Evolutionary conservation across 2,797 vertebrate species (phyloP).

Genomic region (Eulemur coronatus): DNA sequence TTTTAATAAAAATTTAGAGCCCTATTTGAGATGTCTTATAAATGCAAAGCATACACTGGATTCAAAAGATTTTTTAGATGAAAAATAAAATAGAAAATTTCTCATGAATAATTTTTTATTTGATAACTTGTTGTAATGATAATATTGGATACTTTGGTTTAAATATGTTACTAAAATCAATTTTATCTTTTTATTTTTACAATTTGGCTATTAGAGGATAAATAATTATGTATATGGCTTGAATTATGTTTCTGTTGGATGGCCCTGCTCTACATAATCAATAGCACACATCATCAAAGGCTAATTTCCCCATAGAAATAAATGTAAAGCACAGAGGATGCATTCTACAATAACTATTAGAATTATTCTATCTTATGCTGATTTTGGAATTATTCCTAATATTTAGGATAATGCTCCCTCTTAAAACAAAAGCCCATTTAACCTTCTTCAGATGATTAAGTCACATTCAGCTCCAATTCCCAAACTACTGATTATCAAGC

Average conservation of each 20-base stretch:
- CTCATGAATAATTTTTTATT: not conserved
- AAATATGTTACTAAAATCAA: not conserved
- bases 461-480: not conserved
- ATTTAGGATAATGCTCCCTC: conserved; percentile 10
- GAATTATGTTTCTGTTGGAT: not conserved
- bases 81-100: not conserved
- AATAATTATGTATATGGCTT: not conserved
- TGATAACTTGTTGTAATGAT: not conserved
- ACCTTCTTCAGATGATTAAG: conserved; percentile 31
- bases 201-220: conserved; percentile 6
- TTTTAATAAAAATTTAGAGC: not conserved
- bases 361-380: conserved; percentile 1
- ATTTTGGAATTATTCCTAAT: conserved; percentile 32
- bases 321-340: not conserved
- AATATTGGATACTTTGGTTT: not conserved
- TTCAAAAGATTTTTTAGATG: not conserved
- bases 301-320: conserved; percentile 20
- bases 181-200: not conserved
- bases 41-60: not conserved
- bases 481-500: not conserved
- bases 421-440: conserved; percentile 42
- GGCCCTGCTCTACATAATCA: not conserved
- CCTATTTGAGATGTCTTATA: not conserved
- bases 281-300: not conserved
- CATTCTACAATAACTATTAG: not conserved